Base-by-base conservation (phyloP, 2,888 invertebrate species). In the Caenorhabditis parvicauda region DNA sequence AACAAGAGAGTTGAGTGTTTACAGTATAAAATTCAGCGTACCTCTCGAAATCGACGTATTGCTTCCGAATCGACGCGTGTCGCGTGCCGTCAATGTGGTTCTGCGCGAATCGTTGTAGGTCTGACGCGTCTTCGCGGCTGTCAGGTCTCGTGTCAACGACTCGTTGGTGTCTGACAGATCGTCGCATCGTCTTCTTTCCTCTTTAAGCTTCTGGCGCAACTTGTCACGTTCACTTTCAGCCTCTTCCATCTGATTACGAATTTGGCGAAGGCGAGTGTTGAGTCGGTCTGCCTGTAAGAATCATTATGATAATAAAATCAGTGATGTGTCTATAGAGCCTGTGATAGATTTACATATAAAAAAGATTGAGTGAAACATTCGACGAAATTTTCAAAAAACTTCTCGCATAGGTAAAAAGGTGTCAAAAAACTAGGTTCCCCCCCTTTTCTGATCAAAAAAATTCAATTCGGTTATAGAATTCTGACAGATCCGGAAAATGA, bases 51-150 rank as follows among this genome's bases (percentile, higher is more conserved):
- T 41, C 39, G 56, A 56, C 1, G 62, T 44, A 29, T 58, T 62
- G 39, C 58, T 58, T 48, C 62, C 62, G 27, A 58, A 62, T 39
- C 62, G 27, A 41, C 58, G 38, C 14, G 62, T 58, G 24, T 62
- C 62, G 12, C 62, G 54, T 27, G 54, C 54, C 6, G 54, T 28
- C 32, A 62, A 43, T 45, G 46, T 52, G 5, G 62, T 62, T 24
- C 62, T 7, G 19, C 62, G 54, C 25, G 57, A 48, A 2, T 53
- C 41, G 35, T 32, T n/a, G 35, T n/a, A 9, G 12, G 62, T 54
- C 24, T 58, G 56, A 6, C 62, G 50, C 22, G 57, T 57, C 42
- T 51, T 54, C 58, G 58, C 35, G 6, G 54, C 17, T 28, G 57
- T 45, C 14, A 62, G 54, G 48, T 62, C 62, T 35, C 57, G 38